Base-by-base conservation (phyloP, 2,888 invertebrate genomes). In the Melolontha melolontha region DNA sequence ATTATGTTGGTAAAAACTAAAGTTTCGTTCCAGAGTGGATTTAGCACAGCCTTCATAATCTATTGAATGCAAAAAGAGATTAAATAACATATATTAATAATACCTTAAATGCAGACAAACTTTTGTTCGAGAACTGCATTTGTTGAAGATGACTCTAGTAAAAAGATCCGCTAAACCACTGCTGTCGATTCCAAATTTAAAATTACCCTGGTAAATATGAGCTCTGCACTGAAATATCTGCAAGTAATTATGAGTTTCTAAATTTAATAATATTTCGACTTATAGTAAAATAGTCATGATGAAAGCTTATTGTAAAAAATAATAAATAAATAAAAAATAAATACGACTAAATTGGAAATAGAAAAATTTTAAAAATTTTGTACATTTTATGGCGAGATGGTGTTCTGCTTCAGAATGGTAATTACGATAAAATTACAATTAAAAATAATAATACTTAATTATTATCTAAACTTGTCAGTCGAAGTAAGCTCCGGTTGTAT, bases 151-250 rank as follows among this genome's bases (percentile, higher is more conserved):
- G 44, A 86, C 79, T 65, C 83, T 79, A 6, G 85, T 79, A 66
- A 83, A 82, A 27, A 89, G 84, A 78, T 89, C 87, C 34, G 86
- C 84, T 17, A 87, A 79, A 0, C 86, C 87, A 5, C 83, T 83
- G 16, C 80, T 80, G 66, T 90, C 88, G 70, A 83, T 81, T 1
- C 87, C 87, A 0, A 85, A 85, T 12, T 84, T 85, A 42, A 92
- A 82, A 79, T 89, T 90, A 1, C 90, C 92, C 83, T 90, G 89
- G 78, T 90, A 90, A 72, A 93, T 84, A 75, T 90, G 90, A 0
- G 87, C 86, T 16, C 89, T 85, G 69, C 88, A 87, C 75, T 89
- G 87, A 69, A 89, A 86, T 70, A 83, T 81, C 86, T 90, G 64
- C 11, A 73, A 57, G 74, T 16, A 6, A 52, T 12, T 34, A 12